Evolutionary conservation across 2,888 invertebrate genomes (phyloP), one percentile per base, ranked within the genome.

Genomic region (Drosophila multiciliata): DNA sequence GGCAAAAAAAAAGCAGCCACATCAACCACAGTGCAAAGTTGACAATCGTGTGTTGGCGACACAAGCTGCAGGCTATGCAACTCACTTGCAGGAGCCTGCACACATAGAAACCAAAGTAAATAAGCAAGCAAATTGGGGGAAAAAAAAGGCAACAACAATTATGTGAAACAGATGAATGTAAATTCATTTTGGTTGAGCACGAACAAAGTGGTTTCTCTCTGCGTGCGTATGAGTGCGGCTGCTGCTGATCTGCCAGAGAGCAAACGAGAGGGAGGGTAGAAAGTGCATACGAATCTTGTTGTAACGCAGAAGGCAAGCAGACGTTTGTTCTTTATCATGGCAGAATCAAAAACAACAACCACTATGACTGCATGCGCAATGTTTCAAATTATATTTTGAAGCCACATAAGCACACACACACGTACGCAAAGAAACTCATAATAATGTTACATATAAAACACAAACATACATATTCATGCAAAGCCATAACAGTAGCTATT

Each of bases 261-360:
- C 38, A 36, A 50, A 40, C 2, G 52, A 33, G 40, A 59, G 40
- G 29, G 77, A 65, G 83, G 80, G 67, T 76, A 83, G 70, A 58
- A 74, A 53, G 52, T 69, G 66, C 66, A 81, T 68, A 66, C 49
- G 65, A 70, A 55, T 40, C 8, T 68, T 68, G 29, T 45, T 72
- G 69, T 38, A n/a, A 62, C 55, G 68, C 78, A 80, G 53, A 55
- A 70, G 59, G 62, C 65, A 74, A 89, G 75, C 89, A 89, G 87
- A 87, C 89, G 89, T 89, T 83, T 60, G 61, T 52, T 77, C 82
- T 78, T 87, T 75, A 78, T 85, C 75, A 70, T 66, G 36, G 38
- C 40, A 75, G 38, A 38, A 75, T 33, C 50, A 54, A 64, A 45
- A 61, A 35, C 20, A 73, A 53, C 49, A 49, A 45, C 35, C 59